Evolutionary conservation across 2,888 invertebrate genomes (phyloP), one percentile per base, ranked within the genome.

Genomic region (Agrochola circellaris): DNA sequence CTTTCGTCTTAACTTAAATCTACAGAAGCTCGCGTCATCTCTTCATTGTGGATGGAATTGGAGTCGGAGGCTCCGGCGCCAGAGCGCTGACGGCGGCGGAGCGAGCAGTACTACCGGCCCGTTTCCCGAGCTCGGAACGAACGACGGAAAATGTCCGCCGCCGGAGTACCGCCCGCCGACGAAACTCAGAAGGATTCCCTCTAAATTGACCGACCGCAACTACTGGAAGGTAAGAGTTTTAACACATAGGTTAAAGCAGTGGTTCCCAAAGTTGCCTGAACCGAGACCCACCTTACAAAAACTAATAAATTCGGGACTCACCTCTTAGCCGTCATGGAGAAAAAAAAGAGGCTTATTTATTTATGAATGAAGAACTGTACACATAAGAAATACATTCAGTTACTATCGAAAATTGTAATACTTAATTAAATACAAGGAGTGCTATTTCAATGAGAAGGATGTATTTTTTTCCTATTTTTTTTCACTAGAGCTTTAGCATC

Each of bases 31-130:
- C 94, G 93, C 68, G 93, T 95, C 80, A 95, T 96, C 90, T 95
- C 95, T 79, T 96, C 96, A 0, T 86, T 96, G 77, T 96, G 96
- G 96, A 94, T 96, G 96, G 96, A 96, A 90, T 89, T 95, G 84
- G 96, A 96, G 92, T 92, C 95, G 54, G 94, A 94, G 73, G 88
- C 91, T n/a, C 95, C 94, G 3, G 90, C 87, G 26, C 96, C 96
- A 89, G 96, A 96, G 81, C 96, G 96, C 96, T 96, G 96, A 96
- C 96, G 96, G 78, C 96, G 96, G 89, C 94, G 96, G 83, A 96
- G 96, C 95, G 96, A 96, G 96, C 96, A 96, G 95, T 96, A 93
- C 93, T 95, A 96, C 93, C 95, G 96, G 94, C 96, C 96, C 62
- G 94, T 96, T 76, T 92, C 94, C 13, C 95, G 96, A 91, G 95